These are phyloP conservation scores for Lasiurus borealis DNA, from an alignment of 2,113 vertebrate species.

Conservation along the genomic window DNA sequence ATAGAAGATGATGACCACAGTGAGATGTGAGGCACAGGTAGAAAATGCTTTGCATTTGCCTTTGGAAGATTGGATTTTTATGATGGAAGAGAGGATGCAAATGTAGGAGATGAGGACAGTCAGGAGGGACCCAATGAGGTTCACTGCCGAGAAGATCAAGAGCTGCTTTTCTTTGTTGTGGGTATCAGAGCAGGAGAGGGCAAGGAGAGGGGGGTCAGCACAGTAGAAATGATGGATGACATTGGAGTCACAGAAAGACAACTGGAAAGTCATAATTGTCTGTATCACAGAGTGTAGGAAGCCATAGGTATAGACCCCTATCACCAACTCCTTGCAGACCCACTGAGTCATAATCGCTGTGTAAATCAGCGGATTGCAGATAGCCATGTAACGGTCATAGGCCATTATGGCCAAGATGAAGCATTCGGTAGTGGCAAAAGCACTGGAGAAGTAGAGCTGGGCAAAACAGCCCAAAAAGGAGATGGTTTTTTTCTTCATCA, in stretches of 20 bases:
- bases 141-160: conserved; percentile 74
- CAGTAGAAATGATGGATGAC: conserved; percentile 81
- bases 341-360: conserved; percentile 76
- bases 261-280: conserved; percentile 76
- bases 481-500: conserved; percentile 78
- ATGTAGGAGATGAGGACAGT: conserved; percentile 74
- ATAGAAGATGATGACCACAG: conserved; percentile 79
- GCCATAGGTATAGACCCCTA: conserved; percentile 73
- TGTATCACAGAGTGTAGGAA: conserved; percentile 79
- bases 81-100: conserved; percentile 73
- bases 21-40: conserved; percentile 80
- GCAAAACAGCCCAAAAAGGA: conserved; percentile 78
- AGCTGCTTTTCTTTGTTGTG: conserved; percentile 73
- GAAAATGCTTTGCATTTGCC: conserved; percentile 80
- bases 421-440: conserved; percentile 75
- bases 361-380: conserved; percentile 81
- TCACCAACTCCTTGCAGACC: conserved; percentile 73
- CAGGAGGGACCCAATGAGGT: conserved; percentile 74
- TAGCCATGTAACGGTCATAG: conserved; percentile 81
- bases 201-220: conserved; percentile 77
- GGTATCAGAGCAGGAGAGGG: conserved; percentile 78
- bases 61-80: conserved; percentile 72
- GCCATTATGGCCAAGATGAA: conserved; percentile 81
- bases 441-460: conserved; percentile 80
- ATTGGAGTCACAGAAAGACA: conserved; percentile 78